Conservation (phyloP, 2,888 invertebrate species). For the Crematogaster levior region DNA sequence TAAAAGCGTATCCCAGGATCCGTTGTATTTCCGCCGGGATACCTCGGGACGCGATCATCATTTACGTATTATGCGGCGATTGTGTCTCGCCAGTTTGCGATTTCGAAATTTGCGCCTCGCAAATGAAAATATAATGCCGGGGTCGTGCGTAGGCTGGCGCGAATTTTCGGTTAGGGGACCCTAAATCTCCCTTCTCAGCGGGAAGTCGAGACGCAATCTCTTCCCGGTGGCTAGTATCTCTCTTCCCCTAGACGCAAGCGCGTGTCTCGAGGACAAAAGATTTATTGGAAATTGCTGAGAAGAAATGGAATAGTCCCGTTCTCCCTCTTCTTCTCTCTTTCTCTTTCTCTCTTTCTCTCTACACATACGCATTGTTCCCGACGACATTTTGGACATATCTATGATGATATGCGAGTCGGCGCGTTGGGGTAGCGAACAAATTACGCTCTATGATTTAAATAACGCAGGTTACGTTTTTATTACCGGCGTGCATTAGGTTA, state of each 20-base stretch:
- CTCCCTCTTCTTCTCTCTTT: not conserved
- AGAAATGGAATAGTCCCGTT: conserved; percentile 79
- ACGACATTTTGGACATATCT: conserved; percentile 54
- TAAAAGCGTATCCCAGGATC: conserved; percentile 38
- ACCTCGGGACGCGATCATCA: conserved; percentile 49
- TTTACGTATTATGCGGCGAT: conserved; percentile 69
- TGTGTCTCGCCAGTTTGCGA: conserved; percentile 62
- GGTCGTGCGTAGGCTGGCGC: conserved; percentile 69
- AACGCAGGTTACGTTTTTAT: conserved; percentile 45
- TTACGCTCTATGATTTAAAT: conserved; percentile 65
- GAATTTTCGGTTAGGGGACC: conserved; percentile 79
- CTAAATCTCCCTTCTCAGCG: conserved; percentile 82
- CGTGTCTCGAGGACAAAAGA: conserved; percentile 82
- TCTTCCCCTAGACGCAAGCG: conserved; percentile 71
- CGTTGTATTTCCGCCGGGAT: conserved; percentile 19
- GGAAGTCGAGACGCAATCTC: conserved; percentile 83
- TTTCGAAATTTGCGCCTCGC: conserved; percentile 71
- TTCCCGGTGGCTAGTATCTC: conserved; percentile 68
- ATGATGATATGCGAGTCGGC: conserved; percentile 55
- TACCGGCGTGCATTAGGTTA: conserved; percentile 67
- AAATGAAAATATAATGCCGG: conserved; percentile 81
- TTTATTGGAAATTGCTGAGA: conserved; percentile 83
- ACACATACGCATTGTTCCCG: conserved; percentile 25
- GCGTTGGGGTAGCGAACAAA: conserved; percentile 33
- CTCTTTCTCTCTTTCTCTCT: not conserved